Base-by-base conservation (phyloP, 2,797 vertebrate genomes). In the Meriones psammophilus region DNA sequence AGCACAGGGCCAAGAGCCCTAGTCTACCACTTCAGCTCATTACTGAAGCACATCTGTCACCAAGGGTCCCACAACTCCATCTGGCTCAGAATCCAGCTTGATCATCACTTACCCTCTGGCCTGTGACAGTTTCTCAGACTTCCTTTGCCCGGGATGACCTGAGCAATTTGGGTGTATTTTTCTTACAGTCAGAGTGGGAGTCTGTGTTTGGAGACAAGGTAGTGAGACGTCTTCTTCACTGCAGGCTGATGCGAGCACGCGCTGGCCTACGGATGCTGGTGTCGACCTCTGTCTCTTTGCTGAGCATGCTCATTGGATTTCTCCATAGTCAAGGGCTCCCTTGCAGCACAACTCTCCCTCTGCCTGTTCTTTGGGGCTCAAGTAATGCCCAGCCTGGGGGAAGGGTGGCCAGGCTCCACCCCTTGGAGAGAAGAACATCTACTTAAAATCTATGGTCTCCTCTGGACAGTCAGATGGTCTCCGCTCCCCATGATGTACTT, bases 231-330 rank as follows among this genome's bases (percentile, higher is more conserved):
- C 73, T 5, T 42, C 60, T 77, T 60, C 8, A 0, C 33, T 5
- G 2, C 18, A 20, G 36, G 10, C 3, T 6, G 24, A 26, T 17
- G 22, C 33, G 84, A 62, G 10, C 0, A 0, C 4, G 0, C 3
- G 0, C 0, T 20, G 80, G 46, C 77, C 69, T 33, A 3, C 4
- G 3, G 0, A 22, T 0, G 20, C 9, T 9, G 64, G 1, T 1
- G 17, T 0, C 33, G 71, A 54, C 60, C 91, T n/a, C 8, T 14
- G 6, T 13, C 20, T 1, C 20, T 50, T 26, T 36, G 71, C 30
- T 15, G 64, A 28, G 50, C 10, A 26, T 0, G 8, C n/a, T 50
- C 2, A 6, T 69, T 12, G 0, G 39, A 2, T n/a, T 22, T 84
- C 73, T 33, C 33, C 8, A 30, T 6, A 0, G 12, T 6, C 17